Percentiles rank a stretch among this genome's conserved stretches.
Conservation (phyloP, 35 echinoderm and acorn worm species). For the Strongylocentrotus purpuratus region DNA sequence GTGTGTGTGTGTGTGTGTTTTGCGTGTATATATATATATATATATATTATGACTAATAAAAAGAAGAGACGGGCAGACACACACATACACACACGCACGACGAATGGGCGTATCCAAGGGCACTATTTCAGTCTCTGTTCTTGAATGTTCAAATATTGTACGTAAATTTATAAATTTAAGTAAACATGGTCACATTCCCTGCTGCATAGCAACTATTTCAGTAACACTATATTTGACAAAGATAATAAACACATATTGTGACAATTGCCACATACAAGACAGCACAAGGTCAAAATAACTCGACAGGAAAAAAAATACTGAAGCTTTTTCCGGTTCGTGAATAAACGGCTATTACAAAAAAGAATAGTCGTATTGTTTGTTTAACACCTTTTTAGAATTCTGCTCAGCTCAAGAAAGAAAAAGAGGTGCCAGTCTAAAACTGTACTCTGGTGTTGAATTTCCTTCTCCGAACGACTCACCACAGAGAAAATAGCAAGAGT, state of each 20-base stretch:
- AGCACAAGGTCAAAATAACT: neutral
- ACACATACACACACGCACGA: neutral
- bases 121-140: neutral
- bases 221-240: neutral
- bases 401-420: neutral
- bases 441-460: neutral
- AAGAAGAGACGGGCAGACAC: too few relatives aligned
- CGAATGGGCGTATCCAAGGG: neutral
- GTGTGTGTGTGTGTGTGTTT: too few relatives aligned
- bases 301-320: neutral
- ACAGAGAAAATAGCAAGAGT: too few relatives aligned
- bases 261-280: neutral
- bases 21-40: too few relatives aligned
- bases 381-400: neutral
- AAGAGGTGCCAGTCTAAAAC: neutral
- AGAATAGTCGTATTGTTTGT: neutral
- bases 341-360: neutral
- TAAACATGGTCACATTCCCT: neutral
- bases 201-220: neutral
- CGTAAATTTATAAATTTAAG: neutral
- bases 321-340: neutral
- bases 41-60: too few relatives aligned
- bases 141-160: neutral
- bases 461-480: neutral
- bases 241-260: conserved; percentile 3